phyloP scores from a whole-genome alignment of 1,140 invertebrate species.

The Drosophila bocki region DNA sequence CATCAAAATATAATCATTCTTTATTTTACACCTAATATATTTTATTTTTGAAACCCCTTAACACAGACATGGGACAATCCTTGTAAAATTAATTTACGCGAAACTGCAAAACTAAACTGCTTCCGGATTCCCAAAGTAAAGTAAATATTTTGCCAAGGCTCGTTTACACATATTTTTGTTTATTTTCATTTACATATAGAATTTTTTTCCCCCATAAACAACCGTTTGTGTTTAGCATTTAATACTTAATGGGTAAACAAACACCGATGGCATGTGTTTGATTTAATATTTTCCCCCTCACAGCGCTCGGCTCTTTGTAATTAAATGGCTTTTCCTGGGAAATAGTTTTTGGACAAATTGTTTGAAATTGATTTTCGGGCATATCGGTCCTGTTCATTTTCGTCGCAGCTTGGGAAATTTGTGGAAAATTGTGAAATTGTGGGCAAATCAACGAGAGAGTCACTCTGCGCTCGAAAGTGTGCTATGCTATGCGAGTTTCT shows the following conservation, averaged over 20 bases:
- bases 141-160: neutral
- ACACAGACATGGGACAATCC: too few species aligned
- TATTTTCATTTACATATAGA: too few species aligned
- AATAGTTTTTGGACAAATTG: constrained; percentile 8
- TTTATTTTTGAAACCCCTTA: neutral
- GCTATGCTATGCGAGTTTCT: constrained; percentile 29
- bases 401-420: constrained; percentile 8
- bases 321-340: constrained; percentile 7
- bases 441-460: constrained; percentile 22
- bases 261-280: neutral
- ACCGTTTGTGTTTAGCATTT: constrained; percentile 3
- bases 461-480: constrained; percentile 52
- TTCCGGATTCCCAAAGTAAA: neutral
- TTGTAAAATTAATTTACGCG: neutral
- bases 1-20: neutral
- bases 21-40: neutral
- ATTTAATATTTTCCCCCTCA: neutral
- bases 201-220: constrained; percentile 1
- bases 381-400: neutral
- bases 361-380: constrained; percentile 9
- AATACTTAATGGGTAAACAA: constrained; percentile 17
- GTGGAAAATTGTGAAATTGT: constrained; percentile 25
- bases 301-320: neutral
- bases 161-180: neutral
- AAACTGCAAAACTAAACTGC: neutral